Base-by-base conservation (phyloP, 2,113 vertebrate genomes). In the Collichthys lucidus region DNA sequence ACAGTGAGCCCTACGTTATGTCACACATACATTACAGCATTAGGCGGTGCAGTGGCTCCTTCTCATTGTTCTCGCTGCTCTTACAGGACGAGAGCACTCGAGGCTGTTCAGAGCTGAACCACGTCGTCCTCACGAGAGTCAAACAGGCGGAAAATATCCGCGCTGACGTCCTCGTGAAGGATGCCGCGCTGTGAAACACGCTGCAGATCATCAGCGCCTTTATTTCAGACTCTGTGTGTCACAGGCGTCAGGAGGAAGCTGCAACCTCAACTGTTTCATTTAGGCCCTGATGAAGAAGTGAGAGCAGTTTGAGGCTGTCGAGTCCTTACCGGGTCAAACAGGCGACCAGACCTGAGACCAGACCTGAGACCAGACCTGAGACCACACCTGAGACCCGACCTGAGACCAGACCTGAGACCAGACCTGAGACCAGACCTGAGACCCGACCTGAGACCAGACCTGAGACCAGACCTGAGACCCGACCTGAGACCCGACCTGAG, bases 71-170 rank as follows among this genome's bases (percentile, higher is more conserved):
- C 85, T 49, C 1, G 15, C 66, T 77, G 84, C 89, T 87, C 74
- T 91, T 91, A 87, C 71, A 75, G 53, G 80, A 89, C 74, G 90
- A 93, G 91, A 89, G 83, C 89, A 79, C 90, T 91, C 87, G 20
- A 60, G 88, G 87, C 84, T 71, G 90, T 91, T 91, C 78, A 85
- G 77, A 85, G 83, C 75, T 92, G 81, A 90, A 90, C 35, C 35
- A 40, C 7, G 35, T 8, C 35, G 35, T 40, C 35, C 35, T 9
- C 35, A 9, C 35, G 6, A 7, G 35, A 40, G 35, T 85, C 20
- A 85, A 69, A 91, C 88, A 74, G 63, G 64, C 72, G 74, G 72
- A 88, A 88, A 82, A 40, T 60, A 78, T 86, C 69, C n/a, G 24
- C 20, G 3, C 77, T 3, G 66, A 85, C 63, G 49, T 40, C 35